Evolutionary conservation across 2,888 invertebrate species (phyloP), one percentile per base, ranked within the genome.

Genomic region (Drosophila meridiana): DNA sequence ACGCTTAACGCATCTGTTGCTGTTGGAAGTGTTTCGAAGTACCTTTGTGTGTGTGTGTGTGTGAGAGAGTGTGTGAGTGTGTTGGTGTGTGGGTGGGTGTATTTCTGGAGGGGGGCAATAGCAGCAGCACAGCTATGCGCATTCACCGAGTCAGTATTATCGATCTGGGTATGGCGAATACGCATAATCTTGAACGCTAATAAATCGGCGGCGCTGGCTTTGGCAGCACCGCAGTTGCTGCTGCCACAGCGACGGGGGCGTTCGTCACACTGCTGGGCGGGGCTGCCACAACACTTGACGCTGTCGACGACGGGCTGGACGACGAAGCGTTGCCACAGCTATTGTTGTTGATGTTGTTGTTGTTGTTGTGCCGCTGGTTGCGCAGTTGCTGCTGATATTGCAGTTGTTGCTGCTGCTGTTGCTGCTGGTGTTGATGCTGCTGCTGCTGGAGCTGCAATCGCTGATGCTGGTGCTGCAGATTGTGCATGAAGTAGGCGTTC

Each of bases 401-500:
- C 38, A 74, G 83, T 7, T 76, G 80, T 5, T 68, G 76, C 7
- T 76, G 80, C 9, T 83, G 85, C 36, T 87, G 86, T 8, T 85
- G 78, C 6, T 79, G 76, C 7, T 88, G 85, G n/a, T 84, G 82
- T 11, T 87, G 85, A 3, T 86, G 84, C 2, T 83, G 85, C 40
- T 87, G 86, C 11, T 85, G 78, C 4, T 79, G 76, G 53, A 80
- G 68, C 32, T 87, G 82, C 61, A 80, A 69, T 20, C 83, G 80
- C 43, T 90, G 91, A 43, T 91, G 87, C 69, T 88, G 86, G 30
- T 87, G 80, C 58, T 91, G 90, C 55, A 92, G 73, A 61, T 91
- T 91, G 68, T 91, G 92, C 88, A 91, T 90, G 53, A 78, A 90
- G 64, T 91, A 91, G 38, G 91, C 90, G 61, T 91, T 91, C 86